Conservation (phyloP, 2,113 vertebrate species). For the Megalops atlanticus region DNA sequence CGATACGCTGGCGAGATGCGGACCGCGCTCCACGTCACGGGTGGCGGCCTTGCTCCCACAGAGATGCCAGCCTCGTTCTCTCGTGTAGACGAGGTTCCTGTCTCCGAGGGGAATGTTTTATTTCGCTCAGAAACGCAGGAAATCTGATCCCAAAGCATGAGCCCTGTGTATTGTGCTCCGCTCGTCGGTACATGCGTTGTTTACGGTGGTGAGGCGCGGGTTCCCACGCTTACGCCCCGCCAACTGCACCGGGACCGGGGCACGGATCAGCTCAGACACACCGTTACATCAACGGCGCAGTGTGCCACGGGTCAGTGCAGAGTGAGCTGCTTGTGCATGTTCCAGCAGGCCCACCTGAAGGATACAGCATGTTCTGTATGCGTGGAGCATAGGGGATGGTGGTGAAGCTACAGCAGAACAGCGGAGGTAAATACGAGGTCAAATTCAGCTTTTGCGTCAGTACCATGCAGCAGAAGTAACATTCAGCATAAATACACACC, state of each 20-base stretch:
- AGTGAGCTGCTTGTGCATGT: no score
- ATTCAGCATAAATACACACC: no score
- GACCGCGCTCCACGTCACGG: background rate
- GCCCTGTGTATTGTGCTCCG: conserved; percentile 32
- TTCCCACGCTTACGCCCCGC: conserved; percentile 45
- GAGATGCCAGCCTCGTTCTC: conserved; percentile 24
- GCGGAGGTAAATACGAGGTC: no score
- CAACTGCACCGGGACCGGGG: no score
- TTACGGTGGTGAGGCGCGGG: conserved; percentile 16
- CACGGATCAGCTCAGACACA: background rate
- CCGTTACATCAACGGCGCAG: background rate
- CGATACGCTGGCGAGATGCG: background rate
- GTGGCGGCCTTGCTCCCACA: background rate
- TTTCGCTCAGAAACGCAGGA: conserved; percentile 35
- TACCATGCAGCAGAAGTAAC: no score
- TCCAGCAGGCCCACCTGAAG: no score
- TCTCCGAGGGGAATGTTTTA: conserved; percentile 32
- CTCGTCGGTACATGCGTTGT: conserved; percentile 4
- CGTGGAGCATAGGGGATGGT: no score
- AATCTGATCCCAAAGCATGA: conserved; percentile 33
- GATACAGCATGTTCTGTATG: no score
- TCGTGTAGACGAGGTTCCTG: conserved; percentile 44
- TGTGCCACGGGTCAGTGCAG: no score
- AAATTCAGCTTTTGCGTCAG: no score
- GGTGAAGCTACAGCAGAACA: no score